Conservation (phyloP, 1,140 invertebrate genomes). For the Campodea augens region DNA sequence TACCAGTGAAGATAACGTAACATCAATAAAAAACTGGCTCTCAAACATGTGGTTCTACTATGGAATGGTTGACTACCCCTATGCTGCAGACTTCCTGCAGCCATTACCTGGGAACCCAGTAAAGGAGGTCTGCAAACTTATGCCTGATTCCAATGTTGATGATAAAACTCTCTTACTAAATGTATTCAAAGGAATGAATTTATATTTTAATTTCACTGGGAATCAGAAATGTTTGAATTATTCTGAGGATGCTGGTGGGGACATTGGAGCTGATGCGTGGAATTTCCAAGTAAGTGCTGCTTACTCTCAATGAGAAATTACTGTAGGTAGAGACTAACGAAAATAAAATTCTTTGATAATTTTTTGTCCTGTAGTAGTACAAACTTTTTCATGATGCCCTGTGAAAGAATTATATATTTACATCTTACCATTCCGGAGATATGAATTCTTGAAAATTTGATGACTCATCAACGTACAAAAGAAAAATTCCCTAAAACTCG, state of each 20-base stretch:
- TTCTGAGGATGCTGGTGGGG: slow-evolving; percentile 25
- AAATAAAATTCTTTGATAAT: no score
- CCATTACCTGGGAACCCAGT: slow-evolving; percentile 71
- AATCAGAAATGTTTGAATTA: slow-evolving; percentile 41
- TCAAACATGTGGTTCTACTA: slow-evolving; percentile 49
- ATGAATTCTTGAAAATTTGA: no score
- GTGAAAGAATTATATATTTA: no score
- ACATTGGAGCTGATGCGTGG: slow-evolving; percentile 51
- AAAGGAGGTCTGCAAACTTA: slow-evolving; percentile 31
- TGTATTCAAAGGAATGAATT: slow-evolving; percentile 43
- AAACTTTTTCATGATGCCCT: no score
- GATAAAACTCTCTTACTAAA: slow-evolving; percentile 33
- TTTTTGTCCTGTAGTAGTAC: no score
- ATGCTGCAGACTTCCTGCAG: slow-evolving; percentile 56
- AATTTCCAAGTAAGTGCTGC: slow-evolving; percentile 43
- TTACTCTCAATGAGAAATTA: no score
- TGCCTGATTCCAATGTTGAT: slow-evolving; percentile 28
- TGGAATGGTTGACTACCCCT: slow-evolving; percentile 89
- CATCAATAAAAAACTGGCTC: slow-evolving; percentile 36
- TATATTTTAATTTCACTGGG: slow-evolving; percentile 70
- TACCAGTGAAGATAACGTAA: slow-evolving; percentile 32
- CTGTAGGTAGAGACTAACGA: no score
- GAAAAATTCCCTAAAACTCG: no score
- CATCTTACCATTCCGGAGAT: no score
- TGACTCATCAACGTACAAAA: no score